Evolutionary conservation across 53 echinoderm and acorn worm genomes (phyloP).

Genomic region (Henricia sp.): DNA sequence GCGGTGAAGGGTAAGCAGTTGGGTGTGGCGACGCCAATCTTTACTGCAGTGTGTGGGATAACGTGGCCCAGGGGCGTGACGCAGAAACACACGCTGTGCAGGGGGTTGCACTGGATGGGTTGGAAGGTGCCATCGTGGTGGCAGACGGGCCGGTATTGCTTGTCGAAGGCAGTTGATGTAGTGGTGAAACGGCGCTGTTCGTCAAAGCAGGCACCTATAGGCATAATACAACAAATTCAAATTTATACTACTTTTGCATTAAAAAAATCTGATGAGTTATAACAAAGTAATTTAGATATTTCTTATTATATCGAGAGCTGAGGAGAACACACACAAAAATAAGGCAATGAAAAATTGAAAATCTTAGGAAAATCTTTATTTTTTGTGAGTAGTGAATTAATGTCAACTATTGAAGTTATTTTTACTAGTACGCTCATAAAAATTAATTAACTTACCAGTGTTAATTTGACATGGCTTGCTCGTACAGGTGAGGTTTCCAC

Average conservation of each 20-base stretch:
- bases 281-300: no score
- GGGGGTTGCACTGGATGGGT: constrained; percentile 58
- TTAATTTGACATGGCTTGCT: constrained; percentile 43
- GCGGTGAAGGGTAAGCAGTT: constrained; percentile 63
- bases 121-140: constrained; percentile 60
- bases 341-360: no score
- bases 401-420: no score
- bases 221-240: no score
- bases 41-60: constrained; percentile 48
- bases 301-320: no score
- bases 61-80: constrained; percentile 43
- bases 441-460: constrained; percentile 38
- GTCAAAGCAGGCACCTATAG: constrained; percentile 48
- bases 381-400: no score
- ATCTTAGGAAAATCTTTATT: no score
- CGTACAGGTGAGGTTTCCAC: constrained; percentile 69
- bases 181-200: constrained; percentile 45
- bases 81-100: constrained; percentile 66
- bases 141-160: constrained; percentile 62
- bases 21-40: constrained; percentile 20
- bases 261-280: no score
- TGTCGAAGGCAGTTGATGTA: constrained; percentile 34
- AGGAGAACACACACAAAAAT: no score
- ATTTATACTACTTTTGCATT: no score
- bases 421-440: no score